Evolutionary conservation across 92 coral and sea anemone species (phyloP).

Genomic region (Ricordea florida): DNA sequence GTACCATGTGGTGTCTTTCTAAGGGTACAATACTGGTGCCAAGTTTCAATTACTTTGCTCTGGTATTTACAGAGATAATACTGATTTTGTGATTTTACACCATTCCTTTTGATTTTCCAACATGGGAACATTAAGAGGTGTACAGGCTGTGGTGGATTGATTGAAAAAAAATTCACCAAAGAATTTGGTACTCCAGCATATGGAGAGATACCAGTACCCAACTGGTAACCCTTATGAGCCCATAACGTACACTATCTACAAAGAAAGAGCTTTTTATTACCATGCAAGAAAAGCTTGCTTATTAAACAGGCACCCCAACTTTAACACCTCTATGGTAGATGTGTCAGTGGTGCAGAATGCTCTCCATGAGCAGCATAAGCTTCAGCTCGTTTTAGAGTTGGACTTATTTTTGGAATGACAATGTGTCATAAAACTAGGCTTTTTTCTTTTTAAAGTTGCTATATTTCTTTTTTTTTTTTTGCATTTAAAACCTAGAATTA

Average conservation of each 20-base stretch:
- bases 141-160: conserved; percentile 40
- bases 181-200: conserved; percentile 33
- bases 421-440: too few relatives aligned
- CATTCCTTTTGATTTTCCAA: conserved; percentile 34
- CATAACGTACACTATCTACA: conserved; percentile 24
- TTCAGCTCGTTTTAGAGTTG: conserved; percentile 4
- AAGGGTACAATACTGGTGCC: background rate
- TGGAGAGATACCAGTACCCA: conserved; percentile 55
- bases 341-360: background rate
- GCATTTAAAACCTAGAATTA: too few relatives aligned
- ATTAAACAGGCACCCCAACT: conserved; percentile 19
- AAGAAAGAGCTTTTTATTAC: conserved; percentile 57
- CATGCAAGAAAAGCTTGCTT: conserved; percentile 22
- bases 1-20: too few relatives aligned
- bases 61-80: background rate
- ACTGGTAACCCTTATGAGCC: conserved; percentile 56
- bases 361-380: conserved; percentile 22
- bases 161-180: conserved; percentile 4
- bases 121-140: conserved; percentile 58
- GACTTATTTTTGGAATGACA: conserved; percentile 1
- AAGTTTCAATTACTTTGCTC: background rate
- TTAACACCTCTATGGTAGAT: conserved; percentile 1
- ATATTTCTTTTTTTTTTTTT: too few relatives aligned
- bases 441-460: too few relatives aligned
- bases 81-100: conserved; percentile 39